A percentile compares a stretch with the other conserved stretches of the same genome.
These are phyloP conservation scores for Phortica okadai DNA, from an alignment of 2,888 invertebrate species.

Conservation along the genomic window DNA sequence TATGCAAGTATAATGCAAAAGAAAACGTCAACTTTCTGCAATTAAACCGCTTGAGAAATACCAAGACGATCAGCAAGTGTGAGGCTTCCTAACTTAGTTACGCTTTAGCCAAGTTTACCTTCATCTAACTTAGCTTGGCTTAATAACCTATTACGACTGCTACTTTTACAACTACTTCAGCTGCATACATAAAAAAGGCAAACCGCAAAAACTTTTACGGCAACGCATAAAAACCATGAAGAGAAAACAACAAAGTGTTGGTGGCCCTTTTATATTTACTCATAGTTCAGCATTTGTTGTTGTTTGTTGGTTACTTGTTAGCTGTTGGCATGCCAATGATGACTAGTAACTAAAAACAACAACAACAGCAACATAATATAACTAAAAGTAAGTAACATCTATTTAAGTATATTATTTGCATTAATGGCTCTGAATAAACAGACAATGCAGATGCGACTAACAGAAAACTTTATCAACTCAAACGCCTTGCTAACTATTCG, in stretches of 20 bases:
- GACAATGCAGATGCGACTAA: background rate
- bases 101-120: background rate
- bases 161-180: background rate
- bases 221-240: constrained; percentile 20
- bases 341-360: constrained; percentile 1
- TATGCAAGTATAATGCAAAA: background rate
- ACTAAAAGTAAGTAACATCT: constrained; percentile 18
- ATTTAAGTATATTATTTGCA: constrained; percentile 61
- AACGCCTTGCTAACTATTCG: background rate
- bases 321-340: background rate
- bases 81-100: background rate
- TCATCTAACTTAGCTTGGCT: background rate
- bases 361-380: background rate
- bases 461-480: constrained; percentile 4
- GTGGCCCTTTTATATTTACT: background rate
- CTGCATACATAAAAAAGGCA: constrained; percentile 18
- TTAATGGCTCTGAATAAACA: constrained; percentile 43
- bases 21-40: background rate
- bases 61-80: background rate
- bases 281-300: background rate
- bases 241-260: background rate
- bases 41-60: constrained; percentile 20
- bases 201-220: constrained; percentile 25
- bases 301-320: background rate
- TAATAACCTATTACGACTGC: background rate